A percentile compares a stretch with the other conserved stretches of the same genome.
Conservation (phyloP, 2,797 vertebrate genomes). For the Gallirallus australis region DNA sequence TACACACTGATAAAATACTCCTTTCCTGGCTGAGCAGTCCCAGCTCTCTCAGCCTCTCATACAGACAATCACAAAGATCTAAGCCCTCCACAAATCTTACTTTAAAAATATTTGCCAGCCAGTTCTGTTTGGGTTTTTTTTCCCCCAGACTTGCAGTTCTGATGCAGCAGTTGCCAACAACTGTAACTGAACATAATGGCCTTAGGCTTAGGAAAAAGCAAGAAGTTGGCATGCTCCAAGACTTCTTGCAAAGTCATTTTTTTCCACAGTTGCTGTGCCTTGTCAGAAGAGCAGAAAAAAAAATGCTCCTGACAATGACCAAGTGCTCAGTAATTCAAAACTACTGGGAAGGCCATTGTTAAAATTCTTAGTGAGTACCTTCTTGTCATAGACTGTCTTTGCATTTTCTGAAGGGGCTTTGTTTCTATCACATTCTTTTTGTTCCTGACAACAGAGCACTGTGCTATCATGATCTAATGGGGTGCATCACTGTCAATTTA, state of each 20-base stretch:
- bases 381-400: background rate
- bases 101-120: background rate
- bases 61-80: background rate
- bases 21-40: background rate
- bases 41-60: background rate
- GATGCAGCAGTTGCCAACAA: background rate
- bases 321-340: background rate
- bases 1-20: background rate
- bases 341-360: background rate
- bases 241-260: background rate
- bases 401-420: background rate
- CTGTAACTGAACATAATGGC: background rate
- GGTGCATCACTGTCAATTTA: too few species aligned
- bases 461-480: too few species aligned
- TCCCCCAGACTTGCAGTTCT: background rate
- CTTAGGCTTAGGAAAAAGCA: background rate
- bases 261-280: background rate
- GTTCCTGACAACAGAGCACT: too few species aligned
- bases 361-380: background rate
- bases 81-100: background rate
- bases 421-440: too few species aligned
- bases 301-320: background rate
- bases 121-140: background rate
- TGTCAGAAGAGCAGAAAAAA: background rate
- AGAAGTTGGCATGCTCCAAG: background rate